phyloP scores from a whole-genome alignment of 2,888 invertebrate species.

The Orthosia incerta region DNA sequence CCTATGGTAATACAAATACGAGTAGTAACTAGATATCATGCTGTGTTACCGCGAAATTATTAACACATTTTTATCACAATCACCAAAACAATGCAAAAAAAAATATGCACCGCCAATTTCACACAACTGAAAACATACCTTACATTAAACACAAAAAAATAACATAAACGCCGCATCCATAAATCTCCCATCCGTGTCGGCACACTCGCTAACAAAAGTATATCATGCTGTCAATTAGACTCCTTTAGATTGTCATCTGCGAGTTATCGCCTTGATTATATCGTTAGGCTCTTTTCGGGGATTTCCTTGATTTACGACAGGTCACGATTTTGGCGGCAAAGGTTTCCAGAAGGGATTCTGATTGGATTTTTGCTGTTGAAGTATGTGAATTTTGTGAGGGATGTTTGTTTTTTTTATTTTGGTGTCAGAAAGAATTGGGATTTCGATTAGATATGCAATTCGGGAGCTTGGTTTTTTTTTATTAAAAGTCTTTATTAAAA shows the following conservation, averaged over 20 bases:
- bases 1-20: too few species aligned
- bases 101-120: not conserved
- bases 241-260: conserved; percentile 78
- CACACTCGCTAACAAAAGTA: conserved; percentile 73
- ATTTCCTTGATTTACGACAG: conserved; percentile 70
- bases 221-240: conserved; percentile 85
- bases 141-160: conserved; percentile 36
- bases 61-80: not conserved
- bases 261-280: conserved; percentile 72
- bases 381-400: not conserved
- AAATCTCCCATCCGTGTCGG: conserved; percentile 50
- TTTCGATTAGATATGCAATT: not conserved
- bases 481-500: too few species aligned
- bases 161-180: conserved; percentile 49
- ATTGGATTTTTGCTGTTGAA: conserved; percentile 32
- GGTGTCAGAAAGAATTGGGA: not conserved
- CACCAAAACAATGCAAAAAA: not conserved
- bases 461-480: not conserved
- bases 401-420: conserved; percentile 19
- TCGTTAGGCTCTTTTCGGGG: conserved; percentile 67
- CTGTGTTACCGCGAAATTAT: too few species aligned
- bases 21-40: too few species aligned
- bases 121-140: conserved; percentile 48
- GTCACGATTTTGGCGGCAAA: conserved; percentile 71
- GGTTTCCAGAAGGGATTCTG: conserved; percentile 26